Conservation (phyloP, 2,888 invertebrate species). For the Clepsis dumicolana region DNA sequence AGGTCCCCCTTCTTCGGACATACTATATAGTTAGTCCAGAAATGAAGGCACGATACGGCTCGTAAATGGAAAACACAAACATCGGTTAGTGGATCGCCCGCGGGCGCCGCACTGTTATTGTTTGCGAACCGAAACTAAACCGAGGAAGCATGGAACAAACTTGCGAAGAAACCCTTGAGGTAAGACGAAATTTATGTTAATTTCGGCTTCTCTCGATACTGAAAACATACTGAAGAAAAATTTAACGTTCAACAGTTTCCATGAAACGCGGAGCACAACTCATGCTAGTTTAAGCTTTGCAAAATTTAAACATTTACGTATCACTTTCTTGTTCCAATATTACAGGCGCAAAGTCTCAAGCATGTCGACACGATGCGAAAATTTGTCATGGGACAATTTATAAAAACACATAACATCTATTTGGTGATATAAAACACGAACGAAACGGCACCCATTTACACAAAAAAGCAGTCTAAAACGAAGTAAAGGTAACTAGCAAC, state of each 20-base stretch:
- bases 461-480: not conserved
- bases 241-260: not conserved
- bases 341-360: not conserved
- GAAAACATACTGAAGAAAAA: conserved; percentile 7
- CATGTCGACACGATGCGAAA: not conserved
- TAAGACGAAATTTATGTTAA: conserved; percentile 49
- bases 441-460: not conserved
- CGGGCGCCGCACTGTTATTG: conserved; percentile 77
- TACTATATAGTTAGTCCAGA: conserved; percentile 45
- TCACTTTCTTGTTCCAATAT: too few species aligned
- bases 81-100: conserved; percentile 63
- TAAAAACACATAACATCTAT: not conserved
- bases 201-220: conserved; percentile 31
- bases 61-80: conserved; percentile 81
- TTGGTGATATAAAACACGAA: not conserved
- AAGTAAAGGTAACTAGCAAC: conserved; percentile 17
- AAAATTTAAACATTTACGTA: not conserved
- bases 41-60: conserved; percentile 67
- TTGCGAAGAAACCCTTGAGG: conserved; percentile 61
- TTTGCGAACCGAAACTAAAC: conserved; percentile 78
- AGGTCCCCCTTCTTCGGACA: not conserved
- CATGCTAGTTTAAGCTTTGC: not conserved
- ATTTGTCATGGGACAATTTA: not conserved
- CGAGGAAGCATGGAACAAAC: conserved; percentile 51
- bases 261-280: not conserved